Conservation (phyloP, 1,140 invertebrate species). For the Carcinoscorpius rotundicauda region DNA sequence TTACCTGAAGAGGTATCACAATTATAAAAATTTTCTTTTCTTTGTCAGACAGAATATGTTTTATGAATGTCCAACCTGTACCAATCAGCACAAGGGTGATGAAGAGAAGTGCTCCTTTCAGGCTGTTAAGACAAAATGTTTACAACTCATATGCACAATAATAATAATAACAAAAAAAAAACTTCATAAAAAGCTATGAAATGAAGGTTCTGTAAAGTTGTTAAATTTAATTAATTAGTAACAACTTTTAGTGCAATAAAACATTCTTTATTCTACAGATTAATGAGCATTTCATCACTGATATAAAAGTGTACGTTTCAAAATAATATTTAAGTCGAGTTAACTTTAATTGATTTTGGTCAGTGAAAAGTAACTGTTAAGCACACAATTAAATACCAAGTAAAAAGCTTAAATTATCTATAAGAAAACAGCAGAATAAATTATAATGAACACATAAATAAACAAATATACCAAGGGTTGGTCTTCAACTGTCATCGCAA, state of each 20-base stretch:
- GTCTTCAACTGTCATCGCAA: not conserved
- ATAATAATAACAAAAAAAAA: not conserved
- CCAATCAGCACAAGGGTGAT: slow-evolving; percentile 94
- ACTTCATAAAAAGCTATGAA: not conserved
- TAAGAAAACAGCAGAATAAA: too few species aligned
- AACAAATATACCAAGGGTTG: too few species aligned
- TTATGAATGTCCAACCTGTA: slow-evolving; percentile 98
- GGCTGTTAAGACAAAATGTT: slow-evolving; percentile 33
- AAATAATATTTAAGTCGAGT: too few species aligned
- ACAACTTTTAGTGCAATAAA: not conserved
- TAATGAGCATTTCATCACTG: too few species aligned
- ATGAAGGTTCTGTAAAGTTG: not conserved
- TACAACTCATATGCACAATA: not conserved
- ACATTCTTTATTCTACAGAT: slow-evolving; percentile 7
- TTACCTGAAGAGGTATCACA: slow-evolving; percentile 89
- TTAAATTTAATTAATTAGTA: slow-evolving; percentile 4
- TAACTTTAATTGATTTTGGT: too few species aligned
- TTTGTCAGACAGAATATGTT: slow-evolving; percentile 87
- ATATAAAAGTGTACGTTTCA: too few species aligned
- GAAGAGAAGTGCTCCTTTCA: slow-evolving; percentile 88
- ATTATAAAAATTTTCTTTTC: slow-evolving; percentile 99
- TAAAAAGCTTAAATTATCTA: too few species aligned
- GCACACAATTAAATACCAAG: too few species aligned
- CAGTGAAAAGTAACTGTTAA: too few species aligned
- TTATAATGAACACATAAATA: too few species aligned